Conservation (phyloP, 2,113 vertebrate species). For the Lichenostomus cassidix region DNA sequence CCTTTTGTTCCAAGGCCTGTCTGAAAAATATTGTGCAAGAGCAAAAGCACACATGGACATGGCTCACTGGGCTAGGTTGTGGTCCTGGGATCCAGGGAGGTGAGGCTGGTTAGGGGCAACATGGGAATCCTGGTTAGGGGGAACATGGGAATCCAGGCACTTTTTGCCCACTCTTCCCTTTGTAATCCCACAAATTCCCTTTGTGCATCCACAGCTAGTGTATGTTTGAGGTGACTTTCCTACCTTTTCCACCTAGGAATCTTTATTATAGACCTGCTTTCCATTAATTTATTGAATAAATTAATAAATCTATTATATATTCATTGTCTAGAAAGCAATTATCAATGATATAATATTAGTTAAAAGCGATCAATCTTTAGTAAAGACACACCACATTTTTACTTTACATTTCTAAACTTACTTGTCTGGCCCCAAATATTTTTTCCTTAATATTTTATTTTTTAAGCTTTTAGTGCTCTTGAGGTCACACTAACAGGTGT, state of each 20-base stretch:
- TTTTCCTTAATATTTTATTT: not conserved
- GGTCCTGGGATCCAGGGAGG: not conserved
- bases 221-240: not conserved
- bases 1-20: not conserved
- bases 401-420: not conserved
- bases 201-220: not conserved
- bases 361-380: not conserved
- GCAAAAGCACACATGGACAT: rapidly evolving
- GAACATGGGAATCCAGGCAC: not conserved
- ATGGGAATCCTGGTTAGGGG: not conserved
- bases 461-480: not conserved
- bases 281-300: not conserved
- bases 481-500: not conserved
- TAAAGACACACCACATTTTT: not conserved
- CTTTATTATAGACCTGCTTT: not conserved
- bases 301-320: not conserved
- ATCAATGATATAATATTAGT: not conserved
- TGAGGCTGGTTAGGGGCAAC: not conserved
- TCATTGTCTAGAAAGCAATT: not conserved
- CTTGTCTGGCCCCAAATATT: not conserved
- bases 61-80: not conserved
- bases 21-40: not conserved
- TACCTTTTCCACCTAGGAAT: not conserved
- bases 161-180: not conserved
- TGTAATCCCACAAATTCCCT: not conserved